phyloP scores from a whole-genome alignment of 2,113 vertebrate genomes.

The Vulpes vulpes region DNA sequence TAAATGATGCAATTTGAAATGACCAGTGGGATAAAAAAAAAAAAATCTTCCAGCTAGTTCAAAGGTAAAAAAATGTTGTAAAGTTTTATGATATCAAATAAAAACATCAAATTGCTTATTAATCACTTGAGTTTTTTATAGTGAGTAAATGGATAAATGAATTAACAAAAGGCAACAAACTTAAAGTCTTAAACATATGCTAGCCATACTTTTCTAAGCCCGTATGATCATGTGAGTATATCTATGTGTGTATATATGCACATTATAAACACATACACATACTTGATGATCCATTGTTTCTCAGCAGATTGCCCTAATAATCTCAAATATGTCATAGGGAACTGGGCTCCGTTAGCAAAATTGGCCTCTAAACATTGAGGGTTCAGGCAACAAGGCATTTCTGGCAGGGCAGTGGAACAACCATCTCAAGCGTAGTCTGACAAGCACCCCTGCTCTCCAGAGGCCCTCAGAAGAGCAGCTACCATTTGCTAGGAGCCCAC shows the following conservation, averaged over 20 bases:
- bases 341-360: background rate
- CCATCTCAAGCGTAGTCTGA: background rate
- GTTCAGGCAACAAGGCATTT: background rate
- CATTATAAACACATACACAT: background rate
- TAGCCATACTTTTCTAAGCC: background rate
- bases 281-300: background rate
- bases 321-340: background rate
- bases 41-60: background rate
- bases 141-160: background rate
- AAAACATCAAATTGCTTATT: background rate
- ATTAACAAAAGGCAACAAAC: background rate
- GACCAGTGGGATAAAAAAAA: background rate
- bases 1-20: background rate
- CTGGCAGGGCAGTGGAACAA: background rate
- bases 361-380: background rate
- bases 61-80: background rate
- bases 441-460: accelerated
- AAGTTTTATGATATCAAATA: background rate
- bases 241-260: background rate
- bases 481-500: background rate
- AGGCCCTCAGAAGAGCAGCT: background rate
- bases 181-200: background rate
- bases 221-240: background rate
- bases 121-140: background rate
- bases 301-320: background rate